Base-by-base conservation (phyloP, 2,888 invertebrate species). In the Eledona agricola region DNA sequence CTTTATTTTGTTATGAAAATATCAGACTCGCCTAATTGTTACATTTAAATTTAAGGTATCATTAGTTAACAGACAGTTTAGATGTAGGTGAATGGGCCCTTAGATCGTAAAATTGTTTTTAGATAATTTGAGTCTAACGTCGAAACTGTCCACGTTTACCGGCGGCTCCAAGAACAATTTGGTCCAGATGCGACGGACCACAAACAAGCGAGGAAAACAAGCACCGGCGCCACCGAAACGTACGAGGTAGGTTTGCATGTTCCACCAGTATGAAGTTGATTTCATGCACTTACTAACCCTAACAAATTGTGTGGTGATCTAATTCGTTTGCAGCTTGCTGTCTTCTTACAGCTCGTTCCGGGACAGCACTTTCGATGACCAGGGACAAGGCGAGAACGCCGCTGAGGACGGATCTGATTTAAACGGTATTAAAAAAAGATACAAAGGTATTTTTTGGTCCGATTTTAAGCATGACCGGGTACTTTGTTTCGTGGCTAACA, bases 211-310 rank as follows among this genome's bases (percentile, higher is more conserved):
- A 72, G 94, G 94, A 62, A 95, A 95, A 76, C 92, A 92, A 71
- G 95, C 96, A 15, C 97, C 97, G 28, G 91, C 94, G 10, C 96
- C 96, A 54, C 96, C 96, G 17, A 95, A 96, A 77, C 83, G 96
- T 65, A 96, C 96, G 61, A 93, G 93, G 92, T 93, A 79, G 3
- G 13, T 29, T 51, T 51, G 35, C 15, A 16, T 17, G 15, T 31
- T 17, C 6, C 29, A 31, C 17, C 9, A 6, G 2, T n/a, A 12
- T 13, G 6, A 9, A 15, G 5, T 10, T 13, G n/a, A n/a, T n/a
- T n/a, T n/a, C 15, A 16, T 32, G 28, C 35, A 47, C 25, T 7
- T 47, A 57, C 52, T 49, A 55, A 55, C 57, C 43, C 49, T 57
- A 57, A 54, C 59, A 32, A 35, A 32, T 51, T 20, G 54, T 60